Base-by-base conservation (phyloP, 1,140 invertebrate species). In the Calosoma granatense region DNA sequence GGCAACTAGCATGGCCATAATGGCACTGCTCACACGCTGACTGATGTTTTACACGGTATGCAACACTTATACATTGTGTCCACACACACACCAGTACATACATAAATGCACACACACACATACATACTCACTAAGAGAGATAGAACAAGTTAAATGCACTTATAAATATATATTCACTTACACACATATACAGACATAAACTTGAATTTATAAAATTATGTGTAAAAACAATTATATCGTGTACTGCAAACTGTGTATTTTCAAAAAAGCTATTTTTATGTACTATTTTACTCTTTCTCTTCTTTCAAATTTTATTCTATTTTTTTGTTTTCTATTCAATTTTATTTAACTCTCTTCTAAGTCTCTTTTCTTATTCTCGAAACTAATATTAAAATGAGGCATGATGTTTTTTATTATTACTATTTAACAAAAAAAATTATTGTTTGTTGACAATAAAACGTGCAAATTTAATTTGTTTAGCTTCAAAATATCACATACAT, bases 11-110 rank as follows among this genome's bases (percentile, higher is more conserved):
- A 71, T 71, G 69, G 64, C 70, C 64, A 65, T 71, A 63, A 68
- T 71, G 69, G 69, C 69, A 71, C 68, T 71, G 60, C 67, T 71
- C 63, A 66, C 68, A 66, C 68, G 70, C 61, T 67, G n/a, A 68
- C 59, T 67, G 63, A 67, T 55, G 56, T 43, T 55, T 12, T 54
- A 62, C 57, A 68, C 59, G 69, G 69, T 71, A 71, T 69, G 69
- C 67, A 68, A 63, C 53, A 61, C 58, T 56, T 54, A 39, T 26
- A 60, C 60, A 57, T 59, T 63, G 19, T 17, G 9, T 17, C 9
- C 6, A 47, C 41, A 47, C 17, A 17, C 41, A 47, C 41, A 47
- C 41, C n/a, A 23, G 19, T 19, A 58, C 36, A 21, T 57, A 55
- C 56, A 57, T 58, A 61, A 58, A 52, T 57, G 53, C 26, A 61